Base-by-base conservation (phyloP, 2,797 vertebrate species). In the Diceros bicornis region DNA sequence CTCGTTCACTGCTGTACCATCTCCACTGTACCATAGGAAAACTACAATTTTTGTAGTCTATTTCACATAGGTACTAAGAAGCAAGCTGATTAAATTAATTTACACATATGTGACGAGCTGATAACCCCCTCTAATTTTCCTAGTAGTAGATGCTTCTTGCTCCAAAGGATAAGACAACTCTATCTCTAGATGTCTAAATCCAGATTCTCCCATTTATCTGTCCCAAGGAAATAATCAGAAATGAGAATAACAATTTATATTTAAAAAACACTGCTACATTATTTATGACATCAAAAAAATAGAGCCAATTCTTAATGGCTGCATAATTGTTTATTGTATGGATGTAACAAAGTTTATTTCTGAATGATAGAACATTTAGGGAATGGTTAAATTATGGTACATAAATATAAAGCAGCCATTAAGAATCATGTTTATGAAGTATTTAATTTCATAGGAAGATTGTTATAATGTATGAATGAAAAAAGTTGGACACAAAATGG, bases 271-370 rank as follows among this genome's bases (percentile, higher is more conserved):
- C 47, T 94, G 52, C 57, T 94, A 55, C 11, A 75, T 91, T 89
- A 94, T 94, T 96, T 91, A 69, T 82, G 55, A 79, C 20, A 97
- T 44, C 41, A 94, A 96, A 79, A 62, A 95, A 52, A 83, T 91
- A 83, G 18, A 78, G 88, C 79, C 44, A 88, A 2, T 95, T 95
- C 34, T 92, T 96, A 94, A 64, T 59, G 7, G 16, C 25, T 66
- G 2, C 1, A 55, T 47, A 10, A 55, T 21, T 88, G 86, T 97
- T 85, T 72, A 89, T 87, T 97, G 44, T 87, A 57, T 84, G 52
- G 27, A 41, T 93, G 1, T 95, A 86, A 84, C 21, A 75, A n/a
- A 52, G n/a, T 82, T 98, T 91, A 85, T 96, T 97, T 97, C 13
- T 52, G 27, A 94, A 34, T 85, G 34, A 25, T 23, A 82, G 68